Evolutionary conservation across 1,140 invertebrate genomes (phyloP).

Genomic region (Bombus superbus): DNA sequence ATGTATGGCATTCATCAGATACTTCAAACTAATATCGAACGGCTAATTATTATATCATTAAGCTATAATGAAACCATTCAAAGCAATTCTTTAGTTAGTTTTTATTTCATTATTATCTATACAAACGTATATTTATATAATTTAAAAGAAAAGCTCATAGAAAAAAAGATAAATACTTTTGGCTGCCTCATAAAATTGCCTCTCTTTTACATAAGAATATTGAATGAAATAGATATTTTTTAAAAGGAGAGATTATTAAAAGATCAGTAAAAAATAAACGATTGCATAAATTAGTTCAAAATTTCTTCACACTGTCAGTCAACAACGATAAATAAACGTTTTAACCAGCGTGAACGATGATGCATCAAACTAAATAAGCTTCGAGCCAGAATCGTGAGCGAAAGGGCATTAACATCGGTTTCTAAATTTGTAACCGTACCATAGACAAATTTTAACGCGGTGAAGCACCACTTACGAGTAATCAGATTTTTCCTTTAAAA

Average conservation of each 20-base stretch:
- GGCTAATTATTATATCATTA: not conserved
- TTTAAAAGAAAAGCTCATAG: too few relatives aligned
- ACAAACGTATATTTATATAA: too few relatives aligned
- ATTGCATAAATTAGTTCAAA: constrained; percentile 32
- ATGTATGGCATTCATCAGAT: not conserved
- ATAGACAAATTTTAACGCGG: constrained; percentile 30
- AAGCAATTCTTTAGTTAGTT: too few relatives aligned
- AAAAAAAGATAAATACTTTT: too few relatives aligned
- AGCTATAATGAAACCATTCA: too few relatives aligned
- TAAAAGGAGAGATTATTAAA: not conserved
- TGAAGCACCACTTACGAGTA: not conserved
- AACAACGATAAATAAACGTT: constrained; percentile 48
- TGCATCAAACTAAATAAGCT: constrained; percentile 73
- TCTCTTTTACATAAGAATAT: too few relatives aligned
- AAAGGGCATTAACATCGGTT: constrained; percentile 77
- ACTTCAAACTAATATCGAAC: not conserved
- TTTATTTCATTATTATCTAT: too few relatives aligned
- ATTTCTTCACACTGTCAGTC: not conserved
- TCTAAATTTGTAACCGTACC: constrained; percentile 70
- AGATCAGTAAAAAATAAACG: not conserved
- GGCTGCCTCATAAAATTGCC: not conserved
- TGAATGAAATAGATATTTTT: not conserved
- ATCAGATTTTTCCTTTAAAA: not conserved
- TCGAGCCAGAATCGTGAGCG: constrained; percentile 66
- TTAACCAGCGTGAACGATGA: constrained; percentile 49